A percentile compares a stretch with the other conserved stretches of the same genome.
Conservation (phyloP, 2,113 vertebrate genomes). For the Pelvicachromis taeniatus region DNA sequence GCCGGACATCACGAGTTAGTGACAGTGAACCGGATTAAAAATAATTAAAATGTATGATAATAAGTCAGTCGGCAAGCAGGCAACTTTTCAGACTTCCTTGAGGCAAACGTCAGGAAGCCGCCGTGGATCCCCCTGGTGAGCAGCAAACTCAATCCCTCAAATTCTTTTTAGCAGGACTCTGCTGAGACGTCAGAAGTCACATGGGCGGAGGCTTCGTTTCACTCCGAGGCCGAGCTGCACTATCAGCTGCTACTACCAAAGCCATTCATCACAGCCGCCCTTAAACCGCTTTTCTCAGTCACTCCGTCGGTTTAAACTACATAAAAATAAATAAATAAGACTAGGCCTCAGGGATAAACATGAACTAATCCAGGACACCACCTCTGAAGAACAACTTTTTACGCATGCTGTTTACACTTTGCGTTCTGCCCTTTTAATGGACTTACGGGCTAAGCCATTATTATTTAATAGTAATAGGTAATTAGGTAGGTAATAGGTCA, state of each 20-base stretch:
- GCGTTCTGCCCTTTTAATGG: no score
- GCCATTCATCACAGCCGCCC: not conserved
- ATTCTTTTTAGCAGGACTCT: slow-evolving; percentile 45
- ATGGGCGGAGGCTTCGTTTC: slow-evolving; percentile 31
- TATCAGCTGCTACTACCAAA: not conserved
- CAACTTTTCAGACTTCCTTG: slow-evolving; percentile 56
- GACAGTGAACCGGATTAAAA: not conserved
- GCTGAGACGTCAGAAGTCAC: slow-evolving; percentile 68
- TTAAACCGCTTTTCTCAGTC: not conserved
- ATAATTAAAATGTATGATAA: not conserved
- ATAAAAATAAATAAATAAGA: not conserved
- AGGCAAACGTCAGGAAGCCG: slow-evolving; percentile 42
- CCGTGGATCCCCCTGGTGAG: slow-evolving; percentile 42
- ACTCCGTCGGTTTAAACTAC: not conserved
- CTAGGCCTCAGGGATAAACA: not conserved
- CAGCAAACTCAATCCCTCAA: slow-evolving; percentile 36
- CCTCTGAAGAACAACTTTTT: not conserved
- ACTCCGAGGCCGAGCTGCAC: not conserved
- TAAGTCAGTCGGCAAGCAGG: not conserved
- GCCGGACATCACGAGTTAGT: slow-evolving; percentile 45
- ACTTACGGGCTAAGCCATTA: not conserved
- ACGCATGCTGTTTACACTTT: not conserved
- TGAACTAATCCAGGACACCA: not conserved
- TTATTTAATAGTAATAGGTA: not conserved
- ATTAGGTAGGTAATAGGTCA: not conserved